phyloP scores from a whole-genome alignment of 2,797 vertebrate genomes.

The Kryptopterus vitreolus region DNA sequence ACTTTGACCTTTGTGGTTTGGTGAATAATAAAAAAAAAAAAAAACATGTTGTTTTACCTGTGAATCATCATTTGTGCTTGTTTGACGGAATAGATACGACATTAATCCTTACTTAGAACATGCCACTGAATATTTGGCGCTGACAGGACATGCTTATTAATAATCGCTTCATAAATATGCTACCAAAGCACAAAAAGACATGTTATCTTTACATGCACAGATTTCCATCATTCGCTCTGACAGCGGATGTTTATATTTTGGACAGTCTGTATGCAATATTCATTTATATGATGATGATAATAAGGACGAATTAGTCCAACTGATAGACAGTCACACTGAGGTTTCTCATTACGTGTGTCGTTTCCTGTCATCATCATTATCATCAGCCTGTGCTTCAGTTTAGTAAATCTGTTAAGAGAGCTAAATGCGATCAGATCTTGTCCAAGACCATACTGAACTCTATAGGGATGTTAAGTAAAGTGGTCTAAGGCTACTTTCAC shows the following conservation, averaged over 20 bases:
- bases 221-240: constrained; percentile 4
- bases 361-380: constrained; percentile 14
- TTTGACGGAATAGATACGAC: background rate
- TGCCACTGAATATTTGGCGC: background rate
- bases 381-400: background rate
- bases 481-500: background rate
- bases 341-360: background rate
- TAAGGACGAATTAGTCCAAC: background rate
- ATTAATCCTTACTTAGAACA: background rate
- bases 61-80: background rate
- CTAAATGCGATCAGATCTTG: background rate
- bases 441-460: background rate
- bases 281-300: background rate
- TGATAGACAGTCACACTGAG: background rate
- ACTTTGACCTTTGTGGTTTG: constrained; percentile 81
- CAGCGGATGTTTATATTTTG: background rate
- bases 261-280: background rate
- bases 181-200: background rate
- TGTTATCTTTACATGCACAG: background rate
- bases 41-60: background rate
- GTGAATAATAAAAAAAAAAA: constrained; percentile 4
- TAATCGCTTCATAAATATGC: background rate
- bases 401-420: background rate
- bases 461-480: background rate
- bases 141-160: background rate